Evolutionary conservation across 1,140 invertebrate genomes (phyloP), one percentile per base, ranked within the genome.

Genomic region (Saccostrea glomerata): DNA sequence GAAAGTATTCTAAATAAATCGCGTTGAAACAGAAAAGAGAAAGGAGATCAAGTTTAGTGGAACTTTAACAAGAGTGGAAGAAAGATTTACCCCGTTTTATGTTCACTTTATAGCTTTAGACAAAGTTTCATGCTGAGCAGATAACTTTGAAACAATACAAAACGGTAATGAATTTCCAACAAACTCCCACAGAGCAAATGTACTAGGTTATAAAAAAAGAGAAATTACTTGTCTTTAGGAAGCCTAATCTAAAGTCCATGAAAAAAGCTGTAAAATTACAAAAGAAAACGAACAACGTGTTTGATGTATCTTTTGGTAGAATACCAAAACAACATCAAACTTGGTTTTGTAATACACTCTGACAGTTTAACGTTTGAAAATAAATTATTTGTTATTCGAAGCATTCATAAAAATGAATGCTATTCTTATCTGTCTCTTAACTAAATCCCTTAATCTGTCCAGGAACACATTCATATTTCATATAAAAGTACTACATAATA

Each of bases 291-390:
- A 77, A 77, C 5, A 15, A 15, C 15, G 5, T 25, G 13, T 36
- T 36, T 30, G 70, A 77, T 77, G 70, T 77, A 77, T 77, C 70
- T 77, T 30, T 30, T 77, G 30, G 15, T 25, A 77, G 25, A 30
- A 77, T 25, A 30, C 47, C 30, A 77, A 30, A 77, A 36, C 70
- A 77, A 17, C 11, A 25, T 77, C 23, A 25, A 30, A 30, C 30
- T 30, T 23, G 13, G 25, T 15, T 36, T 15, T 13, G 25, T 77
- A 77, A 77, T 77, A 11, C 70, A 77, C 13, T 77, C 30, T 77
- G 70, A 30, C 70, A 77, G 70, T 77, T 77, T 77, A 77, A 30
- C 2, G 70, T 77, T 77, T 77, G 9, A 77, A 77, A 77, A 25
- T 25, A 77, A 36, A 30, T 77, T 77, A 7, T 11, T 36, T 77